Evolutionary conservation across 2,888 invertebrate genomes (phyloP).

Genomic region (Pilophorus perplexus): DNA sequence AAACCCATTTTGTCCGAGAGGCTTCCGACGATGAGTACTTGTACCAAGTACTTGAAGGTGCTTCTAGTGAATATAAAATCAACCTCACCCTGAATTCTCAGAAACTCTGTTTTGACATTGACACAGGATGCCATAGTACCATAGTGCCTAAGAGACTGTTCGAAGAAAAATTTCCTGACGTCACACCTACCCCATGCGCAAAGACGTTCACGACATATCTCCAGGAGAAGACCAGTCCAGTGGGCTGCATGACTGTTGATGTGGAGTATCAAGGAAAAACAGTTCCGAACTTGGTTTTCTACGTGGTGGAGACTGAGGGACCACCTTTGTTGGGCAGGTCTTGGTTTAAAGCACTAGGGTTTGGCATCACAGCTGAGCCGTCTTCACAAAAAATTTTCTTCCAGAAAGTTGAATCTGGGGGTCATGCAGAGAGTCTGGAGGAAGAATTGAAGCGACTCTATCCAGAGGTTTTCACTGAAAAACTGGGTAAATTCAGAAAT

Average conservation of each 20-base stretch:
- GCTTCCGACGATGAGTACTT: neutral
- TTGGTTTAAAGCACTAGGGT: neutral
- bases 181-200: neutral
- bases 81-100: neutral
- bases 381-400: neutral
- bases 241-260: neutral
- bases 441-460: neutral
- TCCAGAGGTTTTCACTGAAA: neutral
- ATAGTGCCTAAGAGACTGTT: neutral
- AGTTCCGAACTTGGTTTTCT: constrained; percentile 2
- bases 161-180: neutral
- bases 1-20: neutral
- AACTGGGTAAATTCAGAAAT: neutral
- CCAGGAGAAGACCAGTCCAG: neutral
- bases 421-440: neutral
- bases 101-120: neutral
- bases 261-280: neutral
- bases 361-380: neutral
- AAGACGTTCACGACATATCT: constrained; percentile 7
- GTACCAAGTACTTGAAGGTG: neutral
- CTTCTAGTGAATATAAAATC: neutral
- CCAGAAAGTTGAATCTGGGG: neutral
- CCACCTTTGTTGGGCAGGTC: neutral
- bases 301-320: neutral
- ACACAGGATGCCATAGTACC: neutral